A percentile compares a stretch with the other conserved stretches of the same genome.
Conservation (phyloP, 2,797 vertebrate species). For the Enteromius viviparus region DNA sequence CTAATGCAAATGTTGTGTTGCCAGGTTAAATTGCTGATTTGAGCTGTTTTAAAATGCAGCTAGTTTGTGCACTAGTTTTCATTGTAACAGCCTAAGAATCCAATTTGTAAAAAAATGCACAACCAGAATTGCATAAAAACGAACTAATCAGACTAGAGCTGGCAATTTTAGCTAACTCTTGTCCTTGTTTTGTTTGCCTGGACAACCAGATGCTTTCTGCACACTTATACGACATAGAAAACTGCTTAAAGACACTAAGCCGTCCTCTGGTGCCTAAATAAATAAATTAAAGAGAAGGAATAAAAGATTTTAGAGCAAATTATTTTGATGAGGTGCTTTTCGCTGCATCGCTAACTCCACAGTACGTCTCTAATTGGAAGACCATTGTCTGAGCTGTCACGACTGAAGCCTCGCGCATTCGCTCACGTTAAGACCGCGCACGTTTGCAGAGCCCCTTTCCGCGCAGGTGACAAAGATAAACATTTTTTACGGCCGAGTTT, state of each 20-base stretch:
- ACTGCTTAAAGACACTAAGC: background rate
- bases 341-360: slow-evolving; percentile 31
- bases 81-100: background rate
- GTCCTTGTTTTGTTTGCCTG: background rate
- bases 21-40: background rate
- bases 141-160: background rate
- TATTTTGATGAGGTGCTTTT: slow-evolving; percentile 32
- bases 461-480: slow-evolving; percentile 77
- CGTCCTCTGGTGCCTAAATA: background rate
- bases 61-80: background rate
- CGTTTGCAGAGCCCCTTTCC: slow-evolving; percentile 63
- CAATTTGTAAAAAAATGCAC: background rate
- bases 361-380: slow-evolving; percentile 56
- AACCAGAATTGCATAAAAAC: background rate
- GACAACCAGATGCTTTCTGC: background rate
- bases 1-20: background rate
- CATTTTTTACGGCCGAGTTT: slow-evolving; percentile 70
- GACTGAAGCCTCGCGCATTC: slow-evolving; percentile 35
- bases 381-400: slow-evolving; percentile 39
- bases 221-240: background rate
- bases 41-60: background rate
- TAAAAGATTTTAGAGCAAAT: slow-evolving; percentile 17
- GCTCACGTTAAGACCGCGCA: slow-evolving; percentile 65
- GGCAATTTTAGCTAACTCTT: background rate
- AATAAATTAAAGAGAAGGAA: slow-evolving; percentile 24